Conservation (phyloP, 2,113 vertebrate genomes). For the Gallinago paraguaiae region DNA sequence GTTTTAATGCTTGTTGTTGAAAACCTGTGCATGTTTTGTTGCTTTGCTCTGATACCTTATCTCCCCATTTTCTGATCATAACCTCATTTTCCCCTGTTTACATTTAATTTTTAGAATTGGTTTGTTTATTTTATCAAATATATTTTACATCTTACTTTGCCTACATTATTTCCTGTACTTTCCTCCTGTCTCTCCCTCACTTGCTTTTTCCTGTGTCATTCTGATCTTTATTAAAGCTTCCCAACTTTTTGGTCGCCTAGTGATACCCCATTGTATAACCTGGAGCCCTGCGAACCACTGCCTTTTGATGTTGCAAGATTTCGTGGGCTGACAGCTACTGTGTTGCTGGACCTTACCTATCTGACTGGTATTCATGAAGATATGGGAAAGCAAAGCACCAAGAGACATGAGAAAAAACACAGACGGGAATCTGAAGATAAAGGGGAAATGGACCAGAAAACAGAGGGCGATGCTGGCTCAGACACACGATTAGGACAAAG, state of each 20-base stretch:
- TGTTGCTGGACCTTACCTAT: constrained; percentile 95
- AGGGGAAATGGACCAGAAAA: constrained; percentile 78
- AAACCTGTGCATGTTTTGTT: constrained; percentile 31
- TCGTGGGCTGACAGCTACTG: constrained; percentile 90
- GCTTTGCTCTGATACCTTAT: constrained; percentile 52
- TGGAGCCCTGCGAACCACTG: constrained; percentile 96
- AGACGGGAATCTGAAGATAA: constrained; percentile 84
- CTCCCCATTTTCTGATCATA: constrained; percentile 63
- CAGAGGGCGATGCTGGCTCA: constrained; percentile 67
- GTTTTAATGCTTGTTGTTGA: neutral
- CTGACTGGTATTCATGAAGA: constrained; percentile 96
- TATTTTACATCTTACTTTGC: constrained; percentile 72
- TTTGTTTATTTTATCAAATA: constrained; percentile 58
- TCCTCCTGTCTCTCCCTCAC: constrained; percentile 87
- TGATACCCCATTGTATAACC: constrained; percentile 97
- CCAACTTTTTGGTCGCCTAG: constrained; percentile 99
- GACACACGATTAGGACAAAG: constrained; percentile 82
- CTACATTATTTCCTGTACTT: constrained; percentile 82
- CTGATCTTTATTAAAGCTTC: constrained; percentile 97
- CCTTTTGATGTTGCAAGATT: constrained; percentile 94
- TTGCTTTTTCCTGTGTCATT: constrained; percentile 88
- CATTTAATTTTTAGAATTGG: constrained; percentile 67
- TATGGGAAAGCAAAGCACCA: constrained; percentile 78
- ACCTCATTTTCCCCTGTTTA: constrained; percentile 60
- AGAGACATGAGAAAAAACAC: constrained; percentile 91